Base-by-base conservation (phyloP, 37 sponge, comb jelly and placozoan genomes). In the Halisarca cf. caerulea region DNA sequence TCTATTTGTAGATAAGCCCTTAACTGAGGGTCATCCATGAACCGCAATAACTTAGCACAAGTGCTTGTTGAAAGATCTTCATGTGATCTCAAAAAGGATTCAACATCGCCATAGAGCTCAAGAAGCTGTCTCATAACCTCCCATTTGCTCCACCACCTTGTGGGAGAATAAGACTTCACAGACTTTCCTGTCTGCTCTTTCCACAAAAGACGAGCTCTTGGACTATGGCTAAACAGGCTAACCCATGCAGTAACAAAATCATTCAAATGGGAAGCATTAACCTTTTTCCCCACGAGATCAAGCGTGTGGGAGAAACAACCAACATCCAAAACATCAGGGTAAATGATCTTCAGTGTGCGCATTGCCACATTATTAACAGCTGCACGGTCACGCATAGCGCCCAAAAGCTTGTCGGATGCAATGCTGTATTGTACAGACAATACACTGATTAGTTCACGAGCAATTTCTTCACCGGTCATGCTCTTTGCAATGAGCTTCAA, bases 251-350 rank as follows among this genome's bases (percentile, higher is more conserved):
- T n/a, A n/a, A n/a, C n/a, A n/a, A n/a, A n/a, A n/a, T n/a, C n/a
- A n/a, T n/a, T n/a, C n/a, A n/a, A n/a, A n/a, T n/a, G n/a, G n/a
- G n/a, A n/a, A n/a, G n/a, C n/a, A n/a, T n/a, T n/a, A n/a, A n/a
- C n/a, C n/a, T n/a, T n/a, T 54, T 83, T 60, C 37, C 84, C 84
- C 9, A 83, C 84, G 0, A 34, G 58, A 43, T 88, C 83, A 25
- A 88, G 23, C 8, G 83, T 64, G 33, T 82, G 70, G 38, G 47
- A 42, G 44, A 64, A 82, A 30, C 83, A 82, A 21, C 69, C 69
- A 40, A 82, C 28, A 40, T 82, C 69, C 20, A 41, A 15, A 27
- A 82, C 44, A 64, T 61, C 23, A 6, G 68, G 68, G 30, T 64
- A 66, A 32, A 82, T 20, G 20, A 82, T 45, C 44, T 25, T 35